phyloP scores from a whole-genome alignment of 2,797 vertebrate genomes.

The Chelon auratus region DNA sequence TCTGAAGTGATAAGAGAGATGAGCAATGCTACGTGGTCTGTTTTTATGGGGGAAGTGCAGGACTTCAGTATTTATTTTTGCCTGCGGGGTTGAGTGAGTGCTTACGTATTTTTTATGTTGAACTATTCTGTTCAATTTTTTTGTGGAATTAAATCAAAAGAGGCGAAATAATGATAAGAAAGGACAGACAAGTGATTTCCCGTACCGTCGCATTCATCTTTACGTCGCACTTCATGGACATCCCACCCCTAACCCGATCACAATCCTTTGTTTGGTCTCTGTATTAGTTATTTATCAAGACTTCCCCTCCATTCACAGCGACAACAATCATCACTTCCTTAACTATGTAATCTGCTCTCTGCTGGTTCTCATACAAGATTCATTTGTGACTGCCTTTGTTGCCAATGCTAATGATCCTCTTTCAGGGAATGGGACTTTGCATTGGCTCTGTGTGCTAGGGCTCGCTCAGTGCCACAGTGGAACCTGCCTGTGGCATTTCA shows the following conservation, averaged over 20 bases:
- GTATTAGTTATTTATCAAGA: conserved; percentile 54
- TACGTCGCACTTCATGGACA: background rate
- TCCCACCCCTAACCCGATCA: conserved; percentile 11
- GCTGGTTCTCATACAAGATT: conserved; percentile 65
- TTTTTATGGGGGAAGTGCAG: background rate
- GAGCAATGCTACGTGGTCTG: background rate
- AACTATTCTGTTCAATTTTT: background rate
- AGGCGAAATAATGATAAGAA: background rate
- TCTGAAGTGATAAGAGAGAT: conserved; percentile 11
- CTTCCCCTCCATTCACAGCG: conserved; percentile 56
- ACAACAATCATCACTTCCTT: conserved; percentile 58
- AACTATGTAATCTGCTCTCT: conserved; percentile 63
- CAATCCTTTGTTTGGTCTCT: conserved; percentile 31
- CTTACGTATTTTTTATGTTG: background rate
- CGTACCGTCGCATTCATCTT: conserved; percentile 11
- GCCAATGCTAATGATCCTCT: conserved; percentile 77
- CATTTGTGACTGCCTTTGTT: conserved; percentile 67
- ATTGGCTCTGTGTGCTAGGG: conserved; percentile 50
- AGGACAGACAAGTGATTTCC: background rate
- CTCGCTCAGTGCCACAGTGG: conserved; percentile 53
- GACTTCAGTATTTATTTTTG: conserved; percentile 5
- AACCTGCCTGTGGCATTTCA: conserved; percentile 76
- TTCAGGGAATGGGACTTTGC: conserved; percentile 66
- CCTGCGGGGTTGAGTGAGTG: background rate
- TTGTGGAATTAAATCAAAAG: background rate